Percentiles rank a stretch among this genome's conserved stretches.
phyloP scores from a whole-genome alignment of 2,888 invertebrate species.

The Eupithecia exiguata region DNA sequence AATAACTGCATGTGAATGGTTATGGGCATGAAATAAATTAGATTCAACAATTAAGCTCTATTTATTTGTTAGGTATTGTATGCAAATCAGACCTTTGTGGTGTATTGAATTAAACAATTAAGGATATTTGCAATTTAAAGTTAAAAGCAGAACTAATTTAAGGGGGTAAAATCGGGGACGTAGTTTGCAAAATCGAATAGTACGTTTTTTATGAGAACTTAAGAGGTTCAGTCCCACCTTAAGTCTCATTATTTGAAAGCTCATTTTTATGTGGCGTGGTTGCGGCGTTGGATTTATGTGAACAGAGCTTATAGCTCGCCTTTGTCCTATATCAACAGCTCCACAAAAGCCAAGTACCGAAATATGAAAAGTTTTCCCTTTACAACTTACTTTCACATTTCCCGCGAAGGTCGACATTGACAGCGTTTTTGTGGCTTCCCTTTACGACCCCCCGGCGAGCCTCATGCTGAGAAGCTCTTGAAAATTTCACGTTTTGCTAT shows the following conservation, averaged over 20 bases:
- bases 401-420: conserved; percentile 15
- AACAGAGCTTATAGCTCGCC: not conserved
- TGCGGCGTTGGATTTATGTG: too few species aligned
- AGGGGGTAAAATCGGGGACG: too few species aligned
- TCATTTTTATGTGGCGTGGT: too few species aligned
- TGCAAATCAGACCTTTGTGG: conserved; percentile 25
- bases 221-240: too few species aligned
- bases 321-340: not conserved
- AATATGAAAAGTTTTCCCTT: conserved; percentile 24
- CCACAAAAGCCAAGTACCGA: not conserved
- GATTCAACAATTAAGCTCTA: conserved; percentile 30
- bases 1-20: conserved; percentile 38
- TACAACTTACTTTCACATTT: conserved; percentile 8
- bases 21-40: conserved; percentile 31
- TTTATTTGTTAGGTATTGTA: conserved; percentile 30
- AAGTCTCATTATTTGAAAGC: too few species aligned
- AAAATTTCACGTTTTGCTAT: conserved; percentile 19
- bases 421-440: conserved; percentile 27
- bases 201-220: too few species aligned
- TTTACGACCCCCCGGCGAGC: conserved; percentile 27
- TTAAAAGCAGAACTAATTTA: not conserved
- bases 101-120: not conserved
- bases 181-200: too few species aligned
- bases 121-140: conserved; percentile 1
- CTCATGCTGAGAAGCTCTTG: conserved; percentile 22